Evolutionary conservation across 1,140 invertebrate genomes (phyloP), one percentile per base, ranked within the genome.

Genomic region (Polypedilum vanderplanki): DNA sequence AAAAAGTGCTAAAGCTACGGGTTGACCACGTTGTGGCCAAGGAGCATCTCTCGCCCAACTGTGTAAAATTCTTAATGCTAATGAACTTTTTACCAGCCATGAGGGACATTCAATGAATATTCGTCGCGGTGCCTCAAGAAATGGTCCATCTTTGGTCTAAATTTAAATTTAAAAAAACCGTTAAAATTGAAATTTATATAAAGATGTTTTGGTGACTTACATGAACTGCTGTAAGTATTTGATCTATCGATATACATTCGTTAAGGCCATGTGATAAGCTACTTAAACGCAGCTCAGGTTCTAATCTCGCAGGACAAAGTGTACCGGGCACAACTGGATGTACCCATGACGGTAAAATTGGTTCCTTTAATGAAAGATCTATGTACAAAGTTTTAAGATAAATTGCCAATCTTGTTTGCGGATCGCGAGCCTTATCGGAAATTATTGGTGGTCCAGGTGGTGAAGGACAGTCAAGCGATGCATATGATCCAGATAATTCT

Each of bases 81-180:
- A 79, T 0, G 85, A 84, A 7, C 84, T 86, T 73, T 86, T 84
- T 15, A 85, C 85, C 76, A 83, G 85, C 76, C 86, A 85, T 18
- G 86, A 80, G 17, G 84, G 84, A 20, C 86, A 86, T 76, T 87
- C 86, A 17, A 87, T 77, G 15, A 85, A 78, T 8, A 85, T 82
- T 40, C 85, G 81, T 5, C 84, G 78, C 0, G 85, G 85, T 3
- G 84, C 83, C 75, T 85, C 85, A 20, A 83, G 80, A 4, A 84
- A 78, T 5, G 81, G 79, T 15, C 84, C 84, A 64, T 85, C 84
- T 77, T 80, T 83, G 40, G 84, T 78, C 84, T 85, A 73, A 15
- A 17, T 73, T 73, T 33, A 33, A 46, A n/a, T n/a, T 33, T 75
- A 22, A 1, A 9, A 74, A 40, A 24, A 18, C n/a, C 15, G 17